A percentile compares a stretch with the other conserved stretches of the same genome.
Conservation (phyloP, 2,888 invertebrate genomes). For the Platerodrilus igneus region DNA sequence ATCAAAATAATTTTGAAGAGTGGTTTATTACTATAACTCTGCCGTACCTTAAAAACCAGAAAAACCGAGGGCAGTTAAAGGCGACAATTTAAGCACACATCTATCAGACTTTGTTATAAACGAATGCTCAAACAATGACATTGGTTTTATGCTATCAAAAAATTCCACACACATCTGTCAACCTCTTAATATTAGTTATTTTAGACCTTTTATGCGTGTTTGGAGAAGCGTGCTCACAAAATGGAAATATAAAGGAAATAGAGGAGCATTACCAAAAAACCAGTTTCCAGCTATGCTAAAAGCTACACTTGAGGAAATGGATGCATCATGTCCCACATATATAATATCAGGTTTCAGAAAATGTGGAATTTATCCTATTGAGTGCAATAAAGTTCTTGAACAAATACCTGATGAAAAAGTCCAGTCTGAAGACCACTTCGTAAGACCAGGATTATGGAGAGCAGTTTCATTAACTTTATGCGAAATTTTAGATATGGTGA, state of each 20-base stretch:
- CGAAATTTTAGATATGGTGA: too few relatives aligned
- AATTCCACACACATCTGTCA: slow-evolving; percentile 36
- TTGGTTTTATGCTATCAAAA: slow-evolving; percentile 37
- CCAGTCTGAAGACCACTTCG: too few relatives aligned
- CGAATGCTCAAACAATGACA: slow-evolving; percentile 35
- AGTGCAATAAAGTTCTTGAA: slow-evolving; percentile 13
- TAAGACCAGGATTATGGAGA: too few relatives aligned
- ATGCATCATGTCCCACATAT: slow-evolving; percentile 9
- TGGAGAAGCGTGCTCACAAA: slow-evolving; percentile 26
- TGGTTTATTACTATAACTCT: slow-evolving; percentile 17
- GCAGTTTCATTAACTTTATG: too few relatives aligned
- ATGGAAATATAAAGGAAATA: slow-evolving; percentile 16
- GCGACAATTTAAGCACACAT: slow-evolving; percentile 36
- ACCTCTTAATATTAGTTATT: slow-evolving; percentile 35
- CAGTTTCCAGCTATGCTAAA: slow-evolving; percentile 26
- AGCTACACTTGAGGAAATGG: slow-evolving; percentile 18
- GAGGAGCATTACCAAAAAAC: slow-evolving; percentile 27
- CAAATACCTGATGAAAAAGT: slow-evolving; percentile 4
- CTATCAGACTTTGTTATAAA: slow-evolving; percentile 13
- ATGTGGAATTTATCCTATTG: slow-evolving; percentile 25
- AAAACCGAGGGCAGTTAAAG: slow-evolving; percentile 34
- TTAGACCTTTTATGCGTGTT: slow-evolving; percentile 31
- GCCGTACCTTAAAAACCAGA: slow-evolving; percentile 27
- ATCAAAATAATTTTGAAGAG: slow-evolving; percentile 8
- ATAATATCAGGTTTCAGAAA: slow-evolving; percentile 26